Base-by-base conservation (phyloP, 2,113 vertebrate species). In the Brachyhypopomus occidentalis region DNA sequence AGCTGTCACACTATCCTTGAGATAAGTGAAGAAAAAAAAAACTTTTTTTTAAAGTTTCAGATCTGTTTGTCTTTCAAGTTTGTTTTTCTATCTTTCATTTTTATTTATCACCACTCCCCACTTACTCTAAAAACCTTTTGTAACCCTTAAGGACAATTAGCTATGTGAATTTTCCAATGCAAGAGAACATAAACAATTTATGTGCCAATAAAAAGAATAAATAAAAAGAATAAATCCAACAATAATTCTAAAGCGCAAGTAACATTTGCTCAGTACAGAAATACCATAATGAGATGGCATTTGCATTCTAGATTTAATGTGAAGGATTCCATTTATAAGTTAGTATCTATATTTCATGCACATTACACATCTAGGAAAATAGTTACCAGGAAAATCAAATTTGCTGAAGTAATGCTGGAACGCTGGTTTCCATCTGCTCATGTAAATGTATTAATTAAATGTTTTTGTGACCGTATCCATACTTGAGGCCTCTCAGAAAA, bases 341-440 rank as follows among this genome's bases (percentile, higher is more conserved):
- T 70, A 8, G 36, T 70, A 38, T 41, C 66, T 70, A 22, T 70
- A 70, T 70, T 19, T 41, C 66, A 70, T 70, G 12, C 16, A 36
- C 19, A 36, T 38, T 34, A 70, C 20, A 41, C 66, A 34, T 67
- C 64, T 7, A 17, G 30, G 16, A 27, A 41, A 11, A 70, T 2
- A 5, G 34, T 70, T 20, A 41, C 41, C 2, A 17, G 36, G 12
- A 19, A 22, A 9, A 70, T 70, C n/a, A 22, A 38, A 41, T 70
- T 38, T 70, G 17, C 63, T 66, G 2, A 36, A 38, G 17, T 38
- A 38, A 36, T 19, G 1, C 36, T 70, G 6, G 7, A 2, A 41
- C 36, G 11, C 1, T 20, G 3, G 17, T 17, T 67, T 17, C 27
- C 23, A 34, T 69, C 16, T n/a, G 20, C 34, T 69, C 36, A 20